Evolutionary conservation across 2,797 vertebrate species (phyloP), one percentile per base, ranked within the genome.

Genomic region (Poeciliopsis gracilis): DNA sequence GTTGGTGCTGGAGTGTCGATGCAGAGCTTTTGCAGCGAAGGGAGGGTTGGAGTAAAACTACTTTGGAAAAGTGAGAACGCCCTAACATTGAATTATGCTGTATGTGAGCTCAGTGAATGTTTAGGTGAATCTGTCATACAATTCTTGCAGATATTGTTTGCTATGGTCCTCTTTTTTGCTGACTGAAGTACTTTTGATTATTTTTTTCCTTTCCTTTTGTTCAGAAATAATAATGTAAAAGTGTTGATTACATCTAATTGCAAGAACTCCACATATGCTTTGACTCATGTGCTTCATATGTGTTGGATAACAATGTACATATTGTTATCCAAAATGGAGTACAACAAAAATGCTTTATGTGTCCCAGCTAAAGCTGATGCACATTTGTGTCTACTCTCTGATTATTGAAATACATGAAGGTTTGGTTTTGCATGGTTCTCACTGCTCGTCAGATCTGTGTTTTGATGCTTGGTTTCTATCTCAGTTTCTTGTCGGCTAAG

Each of bases 31-130:
- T 78, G 36, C 43, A 4, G 16, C 33, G 9, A 16, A 47, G 20
- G 41, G 25, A 79, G n/a, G 71, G 33, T 49, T 11, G 0, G 61
- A 72, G 28, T 9, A 72, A 86, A 59, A 45, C 23, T 15, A 13
- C 38, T 69, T 13, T n/a, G 66, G 33, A 38, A 66, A 66, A 66
- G 30, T 66, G 28, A 67, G 23, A 43, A 45, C n/a, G 38, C 20
- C 20, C 23, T 13, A 69, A 43, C 38, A 25, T 45, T 43, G 23
- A 43, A 69, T 28, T 53, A 28, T 51, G 4, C 18, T 79, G 46
- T 53, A 75, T 77, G 30, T 75, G n/a, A 71, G 51, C 33, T 76
- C 45, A 77, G 78, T 79, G 25, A 71, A 67, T 79, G 57, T 80
- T 77, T 77, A 78, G 66, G 66, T 69, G 43, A 45, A 69, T 63